Conservation (phyloP, 2,113 vertebrate species). For the Seriola quinqueradiata region DNA sequence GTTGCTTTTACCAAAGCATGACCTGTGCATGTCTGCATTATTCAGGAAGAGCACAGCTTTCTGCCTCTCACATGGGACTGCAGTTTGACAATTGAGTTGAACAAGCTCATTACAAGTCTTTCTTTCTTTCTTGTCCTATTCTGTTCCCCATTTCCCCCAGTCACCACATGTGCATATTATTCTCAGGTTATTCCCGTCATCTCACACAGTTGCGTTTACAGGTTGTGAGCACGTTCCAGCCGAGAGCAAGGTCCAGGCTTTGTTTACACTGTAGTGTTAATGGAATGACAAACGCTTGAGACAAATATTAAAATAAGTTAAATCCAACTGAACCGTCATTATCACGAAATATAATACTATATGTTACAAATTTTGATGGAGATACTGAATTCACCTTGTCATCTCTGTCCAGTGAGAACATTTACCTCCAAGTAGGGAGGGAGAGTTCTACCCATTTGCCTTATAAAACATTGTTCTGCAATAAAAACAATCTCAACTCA, state of each 20-base stretch:
- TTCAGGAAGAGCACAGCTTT: conserved; percentile 18
- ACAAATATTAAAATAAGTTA: background rate
- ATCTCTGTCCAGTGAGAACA: no score
- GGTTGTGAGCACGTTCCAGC: background rate
- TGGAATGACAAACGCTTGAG: background rate
- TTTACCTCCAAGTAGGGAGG: no score
- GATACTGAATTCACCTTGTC: no score
- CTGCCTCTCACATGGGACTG: conserved; percentile 40
- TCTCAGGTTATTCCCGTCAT: conserved; percentile 3
- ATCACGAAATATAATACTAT: background rate
- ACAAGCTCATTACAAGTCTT: conserved; percentile 12
- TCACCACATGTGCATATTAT: background rate
- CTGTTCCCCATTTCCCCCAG: background rate
- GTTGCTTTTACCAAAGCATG: conserved; percentile 24
- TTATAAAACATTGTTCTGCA: background rate
- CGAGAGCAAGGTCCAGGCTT: background rate
- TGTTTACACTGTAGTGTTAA: background rate
- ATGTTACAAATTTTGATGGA: background rate
- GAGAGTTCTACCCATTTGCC: background rate
- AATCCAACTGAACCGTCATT: background rate
- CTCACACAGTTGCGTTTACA: background rate
- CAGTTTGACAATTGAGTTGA: conserved; percentile 5
- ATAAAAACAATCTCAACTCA: background rate
- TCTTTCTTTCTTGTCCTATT: conserved; percentile 2
- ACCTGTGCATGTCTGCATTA: conserved; percentile 29